phyloP scores from a whole-genome alignment of 1,140 invertebrate genomes.

The Uloborus diversus region DNA sequence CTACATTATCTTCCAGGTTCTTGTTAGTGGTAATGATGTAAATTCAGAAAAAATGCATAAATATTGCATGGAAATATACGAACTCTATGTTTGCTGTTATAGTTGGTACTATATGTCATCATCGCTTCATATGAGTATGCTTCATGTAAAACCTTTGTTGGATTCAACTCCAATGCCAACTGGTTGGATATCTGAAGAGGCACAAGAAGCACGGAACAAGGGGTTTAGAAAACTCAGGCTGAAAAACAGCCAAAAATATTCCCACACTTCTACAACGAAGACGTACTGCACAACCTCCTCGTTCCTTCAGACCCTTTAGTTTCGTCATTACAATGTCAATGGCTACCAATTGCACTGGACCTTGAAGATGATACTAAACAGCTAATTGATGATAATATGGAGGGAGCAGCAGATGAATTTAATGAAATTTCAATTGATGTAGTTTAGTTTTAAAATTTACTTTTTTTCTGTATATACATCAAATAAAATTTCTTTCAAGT shows the following conservation, averaged over 20 bases:
- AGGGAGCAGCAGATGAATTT: too few relatives aligned
- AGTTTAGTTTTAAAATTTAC: too few relatives aligned
- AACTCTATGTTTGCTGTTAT: constrained; percentile 5
- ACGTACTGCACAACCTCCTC: neutral
- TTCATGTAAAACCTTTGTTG: constrained; percentile 15
- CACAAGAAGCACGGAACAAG: constrained; percentile 6
- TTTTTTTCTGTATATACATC: too few relatives aligned
- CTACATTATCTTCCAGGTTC: neutral
- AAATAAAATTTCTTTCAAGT: too few relatives aligned
- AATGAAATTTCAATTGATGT: too few relatives aligned
- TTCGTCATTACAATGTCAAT: too few relatives aligned
- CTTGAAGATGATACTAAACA: too few relatives aligned
- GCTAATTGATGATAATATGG: too few relatives aligned
- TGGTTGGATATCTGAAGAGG: constrained; percentile 9
- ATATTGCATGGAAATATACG: neutral
- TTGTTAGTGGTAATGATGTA: neutral
- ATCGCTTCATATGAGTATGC: constrained; percentile 28
- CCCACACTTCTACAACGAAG: neutral
- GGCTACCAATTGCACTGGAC: too few relatives aligned
- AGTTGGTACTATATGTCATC: constrained; percentile 21
- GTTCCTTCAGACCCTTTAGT: constrained; percentile 14
- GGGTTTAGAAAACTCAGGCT: neutral
- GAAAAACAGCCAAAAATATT: neutral
- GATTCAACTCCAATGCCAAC: neutral
- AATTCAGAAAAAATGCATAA: neutral